Percentiles rank a stretch among this genome's conserved stretches.
Conservation (phyloP, 1,140 invertebrate species). For the Ylistrum balloti region DNA sequence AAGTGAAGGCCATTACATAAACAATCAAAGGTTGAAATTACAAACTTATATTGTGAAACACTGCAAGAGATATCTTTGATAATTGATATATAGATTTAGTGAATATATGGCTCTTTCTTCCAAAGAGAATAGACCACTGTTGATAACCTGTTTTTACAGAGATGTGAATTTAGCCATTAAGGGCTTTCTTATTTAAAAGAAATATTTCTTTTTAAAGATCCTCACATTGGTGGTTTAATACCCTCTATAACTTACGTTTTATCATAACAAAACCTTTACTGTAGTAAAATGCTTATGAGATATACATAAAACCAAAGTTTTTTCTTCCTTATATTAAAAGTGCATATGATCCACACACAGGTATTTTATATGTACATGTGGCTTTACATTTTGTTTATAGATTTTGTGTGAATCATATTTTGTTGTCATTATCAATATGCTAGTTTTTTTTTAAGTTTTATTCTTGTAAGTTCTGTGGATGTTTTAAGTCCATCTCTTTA, state of each 20-base stretch:
- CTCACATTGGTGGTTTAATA: background rate
- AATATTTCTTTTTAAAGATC: background rate
- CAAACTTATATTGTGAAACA: background rate
- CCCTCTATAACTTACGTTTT: conserved; percentile 12
- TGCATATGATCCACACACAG: background rate
- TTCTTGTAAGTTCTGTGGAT: background rate
- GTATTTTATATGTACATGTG: background rate
- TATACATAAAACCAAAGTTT: conserved; percentile 35
- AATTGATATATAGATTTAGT: background rate
- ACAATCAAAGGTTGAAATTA: conserved; percentile 20
- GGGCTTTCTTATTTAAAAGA: background rate
- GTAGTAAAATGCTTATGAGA: background rate
- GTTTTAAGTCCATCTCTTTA: background rate
- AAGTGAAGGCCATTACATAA: too few relatives aligned
- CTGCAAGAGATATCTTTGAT: background rate
- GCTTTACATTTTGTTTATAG: conserved; percentile 18
- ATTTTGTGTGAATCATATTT: background rate
- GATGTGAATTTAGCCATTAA: background rate
- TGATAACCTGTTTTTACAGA: too few relatives aligned
- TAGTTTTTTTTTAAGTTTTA: background rate
- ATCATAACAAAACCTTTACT: background rate
- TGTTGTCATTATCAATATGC: background rate
- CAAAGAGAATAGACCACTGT: background rate
- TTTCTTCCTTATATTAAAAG: conserved; percentile 40
- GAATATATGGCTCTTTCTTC: background rate